Base-by-base conservation (phyloP, 2,113 vertebrate genomes). In the Dascyllus trimaculatus region DNA sequence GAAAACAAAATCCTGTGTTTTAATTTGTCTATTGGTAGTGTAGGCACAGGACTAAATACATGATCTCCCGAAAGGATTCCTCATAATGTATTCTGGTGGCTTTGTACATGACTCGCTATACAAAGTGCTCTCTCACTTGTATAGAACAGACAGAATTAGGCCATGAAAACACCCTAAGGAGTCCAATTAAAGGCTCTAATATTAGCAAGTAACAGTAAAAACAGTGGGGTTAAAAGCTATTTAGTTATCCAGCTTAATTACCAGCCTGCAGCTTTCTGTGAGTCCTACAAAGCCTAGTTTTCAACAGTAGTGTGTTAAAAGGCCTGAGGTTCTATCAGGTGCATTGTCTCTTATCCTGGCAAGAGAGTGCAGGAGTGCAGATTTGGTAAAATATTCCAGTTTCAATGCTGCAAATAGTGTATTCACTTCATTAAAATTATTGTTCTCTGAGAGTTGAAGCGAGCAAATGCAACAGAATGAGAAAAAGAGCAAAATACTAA, bases 181-280 rank as follows among this genome's bases (percentile, higher is more conserved):
- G 84, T 75, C 87, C 78, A 90, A 92, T 93, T 90, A 93, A 90
- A 78, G 78, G 72, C 71, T 81, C 81, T 90, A 92, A 93, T 93
- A 89, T 94, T 93, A 93, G 87, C 78, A 76, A 46, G 54, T 67
- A 87, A 84, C 79, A 82, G 68, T 88, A 61, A 87, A 90, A 89
- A 92, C 84, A 68, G 40, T 59, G 54, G 62, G 89, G 89, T 93
- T 92, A 92, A 93, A 89, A 89, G 86, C 73, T 90, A 86, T 92
- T 90, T 87, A 89, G 90, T 83, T 88, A 92, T 80, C 74, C 40
- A 72, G 80, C 78, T 87, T 88, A 93, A 93, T 93, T 89, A 91
- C 80, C 67, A 88, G 89, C 84, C 64, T 84, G 65, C 71, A 82
- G 89, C 80, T 80, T 85, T 73, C 62, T 82, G 43, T 35, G 59